Conservation (phyloP, 2,888 invertebrate genomes). For the Dexiosoma caninum region DNA sequence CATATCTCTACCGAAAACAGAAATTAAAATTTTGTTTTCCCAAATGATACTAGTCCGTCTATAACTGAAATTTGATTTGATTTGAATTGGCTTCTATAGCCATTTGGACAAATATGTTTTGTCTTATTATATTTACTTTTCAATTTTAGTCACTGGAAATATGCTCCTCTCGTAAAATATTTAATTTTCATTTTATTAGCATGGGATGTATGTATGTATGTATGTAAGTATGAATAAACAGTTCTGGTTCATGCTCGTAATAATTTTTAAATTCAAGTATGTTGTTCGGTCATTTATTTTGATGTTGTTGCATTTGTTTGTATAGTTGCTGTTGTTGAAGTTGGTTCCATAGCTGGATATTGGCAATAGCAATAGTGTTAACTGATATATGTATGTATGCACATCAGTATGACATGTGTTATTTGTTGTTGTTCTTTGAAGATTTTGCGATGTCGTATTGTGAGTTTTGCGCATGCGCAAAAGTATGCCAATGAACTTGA, state of each 20-base stretch:
- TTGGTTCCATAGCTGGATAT: conserved; percentile 30
- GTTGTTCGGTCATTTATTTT: conserved; percentile 6
- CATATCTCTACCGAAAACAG: too few species aligned
- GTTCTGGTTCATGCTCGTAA: background rate
- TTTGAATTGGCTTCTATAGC: too few species aligned
- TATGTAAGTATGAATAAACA: background rate
- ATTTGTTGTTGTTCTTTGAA: conserved; percentile 37
- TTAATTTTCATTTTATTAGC: too few species aligned
- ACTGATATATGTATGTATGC: conserved; percentile 41
- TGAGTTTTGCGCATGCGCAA: conserved; percentile 63
- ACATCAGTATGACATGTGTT: conserved; percentile 24
- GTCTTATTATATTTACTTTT: too few species aligned
- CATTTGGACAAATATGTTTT: too few species aligned
- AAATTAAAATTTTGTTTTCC: too few species aligned
- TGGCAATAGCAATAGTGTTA: conserved; percentile 49
- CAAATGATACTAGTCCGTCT: too few species aligned
- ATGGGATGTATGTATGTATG: too few species aligned
- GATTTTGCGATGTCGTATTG: conserved; percentile 50
- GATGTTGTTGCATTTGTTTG: conserved; percentile 25
- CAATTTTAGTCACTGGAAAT: too few species aligned
- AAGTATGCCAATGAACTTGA: conserved; percentile 72
- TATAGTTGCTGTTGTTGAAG: conserved; percentile 13
- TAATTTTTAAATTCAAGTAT: background rate
- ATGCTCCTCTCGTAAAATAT: too few species aligned
- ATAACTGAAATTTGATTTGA: too few species aligned